Evolutionary conservation across 2,113 vertebrate species (phyloP).

Genomic region (Ceratotherium simum): DNA sequence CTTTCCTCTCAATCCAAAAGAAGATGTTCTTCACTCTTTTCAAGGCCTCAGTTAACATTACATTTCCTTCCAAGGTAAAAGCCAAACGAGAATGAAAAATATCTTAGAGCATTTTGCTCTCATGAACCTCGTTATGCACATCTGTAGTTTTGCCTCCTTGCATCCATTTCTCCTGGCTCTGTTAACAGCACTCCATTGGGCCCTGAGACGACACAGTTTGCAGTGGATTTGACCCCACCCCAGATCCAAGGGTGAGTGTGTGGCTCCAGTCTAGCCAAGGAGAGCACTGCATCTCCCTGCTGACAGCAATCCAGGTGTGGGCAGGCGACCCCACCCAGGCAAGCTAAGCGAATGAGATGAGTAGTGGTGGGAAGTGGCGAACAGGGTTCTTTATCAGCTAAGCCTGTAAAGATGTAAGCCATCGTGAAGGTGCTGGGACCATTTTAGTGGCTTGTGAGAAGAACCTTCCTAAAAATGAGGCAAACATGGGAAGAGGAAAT

Average conservation of each 20-base stretch:
- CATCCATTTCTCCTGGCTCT: neutral
- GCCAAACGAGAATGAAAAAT: neutral
- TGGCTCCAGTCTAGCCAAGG: neutral
- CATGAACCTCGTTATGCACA: fast-evolving
- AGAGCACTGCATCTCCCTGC: neutral
- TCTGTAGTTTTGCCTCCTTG: neutral
- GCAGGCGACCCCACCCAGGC: neutral
- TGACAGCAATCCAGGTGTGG: neutral
- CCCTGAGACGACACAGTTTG: neutral
- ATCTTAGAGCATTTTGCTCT: neutral
- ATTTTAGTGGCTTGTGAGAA: neutral
- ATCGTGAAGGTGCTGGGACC: neutral
- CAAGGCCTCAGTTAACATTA: neutral
- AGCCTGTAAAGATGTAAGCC: neutral
- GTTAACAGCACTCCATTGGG: neutral
- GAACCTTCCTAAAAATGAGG: neutral
- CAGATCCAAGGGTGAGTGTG: fast-evolving
- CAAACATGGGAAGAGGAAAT: neutral
- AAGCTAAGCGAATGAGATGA: neutral
- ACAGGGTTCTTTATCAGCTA: neutral
- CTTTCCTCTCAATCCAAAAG: neutral
- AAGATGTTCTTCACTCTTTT: neutral
- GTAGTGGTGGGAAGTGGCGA: neutral
- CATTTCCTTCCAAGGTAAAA: neutral
- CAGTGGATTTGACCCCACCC: neutral